A percentile compares a stretch with the other conserved stretches of the same genome.
Evolutionary conservation across 2,113 vertebrate genomes (phyloP).

Genomic region (Limnothrissa miodon): DNA sequence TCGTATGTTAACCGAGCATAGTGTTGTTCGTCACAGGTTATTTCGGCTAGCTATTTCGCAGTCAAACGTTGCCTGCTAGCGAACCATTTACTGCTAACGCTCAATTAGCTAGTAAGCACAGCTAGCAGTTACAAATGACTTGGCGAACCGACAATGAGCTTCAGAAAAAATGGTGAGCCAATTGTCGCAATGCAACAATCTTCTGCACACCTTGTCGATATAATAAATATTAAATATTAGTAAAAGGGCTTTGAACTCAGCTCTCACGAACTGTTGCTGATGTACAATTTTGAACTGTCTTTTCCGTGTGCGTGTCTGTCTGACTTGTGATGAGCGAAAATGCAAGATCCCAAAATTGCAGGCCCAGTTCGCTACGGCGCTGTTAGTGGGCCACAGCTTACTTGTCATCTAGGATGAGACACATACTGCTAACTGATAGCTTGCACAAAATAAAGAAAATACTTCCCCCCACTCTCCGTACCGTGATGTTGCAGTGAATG

Average conservation of each 20-base stretch:
- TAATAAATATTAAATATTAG: not conserved
- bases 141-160: not conserved
- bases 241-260: not conserved
- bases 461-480: slow-evolving; percentile 63
- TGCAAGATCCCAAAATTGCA: not conserved
- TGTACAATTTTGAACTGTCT: not conserved
- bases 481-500: slow-evolving; percentile 96
- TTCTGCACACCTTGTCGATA: not conserved
- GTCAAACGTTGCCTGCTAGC: not conserved
- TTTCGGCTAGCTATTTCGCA: slow-evolving; percentile 7
- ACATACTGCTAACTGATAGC: slow-evolving; percentile 10
- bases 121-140: slow-evolving; percentile 6
- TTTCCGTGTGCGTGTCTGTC: slow-evolving; percentile 15
- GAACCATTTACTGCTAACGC: slow-evolving; percentile 27
- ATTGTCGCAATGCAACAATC: slow-evolving; percentile 14
- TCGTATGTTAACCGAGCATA: not conserved
- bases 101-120: not conserved
- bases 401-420: not conserved
- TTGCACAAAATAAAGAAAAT: not conserved
- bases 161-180: not conserved
- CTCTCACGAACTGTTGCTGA: not conserved
- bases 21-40: slow-evolving; percentile 17
- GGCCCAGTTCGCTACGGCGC: not conserved
- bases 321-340: not conserved
- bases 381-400: not conserved